Percentiles rank a stretch among this genome's conserved stretches.
phyloP scores from a whole-genome alignment of 2,888 invertebrate genomes.

The Pachycephus smyrnensis region DNA sequence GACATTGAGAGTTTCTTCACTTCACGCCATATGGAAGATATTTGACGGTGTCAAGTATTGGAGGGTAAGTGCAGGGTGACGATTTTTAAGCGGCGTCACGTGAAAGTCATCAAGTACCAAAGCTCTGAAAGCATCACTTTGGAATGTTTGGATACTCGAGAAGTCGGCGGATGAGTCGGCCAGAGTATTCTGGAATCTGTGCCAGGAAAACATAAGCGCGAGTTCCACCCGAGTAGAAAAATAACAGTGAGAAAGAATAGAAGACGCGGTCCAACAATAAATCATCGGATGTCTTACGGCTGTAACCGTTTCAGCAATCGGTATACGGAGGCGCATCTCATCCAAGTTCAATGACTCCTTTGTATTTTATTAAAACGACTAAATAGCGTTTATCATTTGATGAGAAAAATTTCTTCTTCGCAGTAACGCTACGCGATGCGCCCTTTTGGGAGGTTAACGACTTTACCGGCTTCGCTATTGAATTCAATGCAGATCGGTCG shows the following conservation, averaged over 20 bases:
- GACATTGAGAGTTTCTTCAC: not conserved
- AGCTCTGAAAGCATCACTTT: not conserved
- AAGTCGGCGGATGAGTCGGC: constrained; percentile 20
- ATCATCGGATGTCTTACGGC: not conserved
- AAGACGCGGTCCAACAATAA: not conserved
- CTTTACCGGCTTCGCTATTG: not conserved
- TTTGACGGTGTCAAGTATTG: too few species aligned
- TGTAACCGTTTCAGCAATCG: not conserved
- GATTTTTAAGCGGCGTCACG: not conserved
- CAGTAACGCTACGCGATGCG: not conserved
- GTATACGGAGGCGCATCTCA: not conserved
- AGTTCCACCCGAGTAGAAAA: constrained; percentile 9
- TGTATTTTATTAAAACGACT: not conserved
- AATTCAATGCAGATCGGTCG: not conserved
- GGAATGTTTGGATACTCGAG: constrained; percentile 36
- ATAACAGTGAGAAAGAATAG: not conserved
- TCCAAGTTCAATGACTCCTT: not conserved
- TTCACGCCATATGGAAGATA: not conserved
- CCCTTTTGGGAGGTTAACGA: not conserved
- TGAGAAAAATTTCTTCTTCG: not conserved
- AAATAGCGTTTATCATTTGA: not conserved
- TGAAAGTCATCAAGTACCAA: not conserved
- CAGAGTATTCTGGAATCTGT: constrained; percentile 35
- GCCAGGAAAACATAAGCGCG: constrained; percentile 42
- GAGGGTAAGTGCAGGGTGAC: not conserved